These are phyloP conservation scores for Poecilus cupreus DNA, from an alignment of 2,888 invertebrate species.

Conservation along the genomic window DNA sequence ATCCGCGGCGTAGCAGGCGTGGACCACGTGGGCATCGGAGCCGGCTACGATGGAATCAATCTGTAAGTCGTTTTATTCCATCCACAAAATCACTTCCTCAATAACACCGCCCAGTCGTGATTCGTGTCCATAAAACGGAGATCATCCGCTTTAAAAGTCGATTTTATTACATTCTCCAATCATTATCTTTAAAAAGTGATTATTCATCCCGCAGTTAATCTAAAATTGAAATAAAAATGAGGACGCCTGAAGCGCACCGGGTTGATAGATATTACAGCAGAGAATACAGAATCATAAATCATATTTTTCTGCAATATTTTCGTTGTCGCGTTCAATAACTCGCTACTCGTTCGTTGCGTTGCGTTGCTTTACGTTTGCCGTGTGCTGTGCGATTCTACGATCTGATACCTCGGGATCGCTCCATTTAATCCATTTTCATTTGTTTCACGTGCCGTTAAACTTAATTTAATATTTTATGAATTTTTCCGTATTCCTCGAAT, in stretches of 20 bases:
- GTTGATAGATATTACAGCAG: constrained; percentile 14
- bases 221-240: constrained; percentile 42
- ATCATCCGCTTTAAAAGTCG: constrained; percentile 20
- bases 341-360: neutral
- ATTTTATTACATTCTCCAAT: constrained; percentile 8
- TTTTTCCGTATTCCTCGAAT: neutral
- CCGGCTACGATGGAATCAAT: constrained; percentile 89
- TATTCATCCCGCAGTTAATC: constrained; percentile 29
- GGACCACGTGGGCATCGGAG: constrained; percentile 87
- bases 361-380: too few species aligned
- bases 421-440: constrained; percentile 47
- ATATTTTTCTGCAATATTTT: constrained; percentile 48
- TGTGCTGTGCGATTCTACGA: neutral
- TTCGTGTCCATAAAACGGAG: neutral
- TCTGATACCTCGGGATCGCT: constrained; percentile 30
- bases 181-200: constrained; percentile 8
- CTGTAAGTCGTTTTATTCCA: constrained; percentile 78
- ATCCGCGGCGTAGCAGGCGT: constrained; percentile 85
- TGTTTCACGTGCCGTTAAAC: constrained; percentile 42
- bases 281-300: constrained; percentile 44
- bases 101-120: too few species aligned
- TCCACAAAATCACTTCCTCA: neutral
- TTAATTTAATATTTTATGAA: constrained; percentile 22
- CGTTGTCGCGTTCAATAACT: constrained; percentile 51
- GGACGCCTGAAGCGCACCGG: neutral